A percentile compares a stretch with the other conserved stretches of the same genome.
Evolutionary conservation across 2,113 vertebrate genomes (phyloP).

Genomic region (Zootoca vivipara): DNA sequence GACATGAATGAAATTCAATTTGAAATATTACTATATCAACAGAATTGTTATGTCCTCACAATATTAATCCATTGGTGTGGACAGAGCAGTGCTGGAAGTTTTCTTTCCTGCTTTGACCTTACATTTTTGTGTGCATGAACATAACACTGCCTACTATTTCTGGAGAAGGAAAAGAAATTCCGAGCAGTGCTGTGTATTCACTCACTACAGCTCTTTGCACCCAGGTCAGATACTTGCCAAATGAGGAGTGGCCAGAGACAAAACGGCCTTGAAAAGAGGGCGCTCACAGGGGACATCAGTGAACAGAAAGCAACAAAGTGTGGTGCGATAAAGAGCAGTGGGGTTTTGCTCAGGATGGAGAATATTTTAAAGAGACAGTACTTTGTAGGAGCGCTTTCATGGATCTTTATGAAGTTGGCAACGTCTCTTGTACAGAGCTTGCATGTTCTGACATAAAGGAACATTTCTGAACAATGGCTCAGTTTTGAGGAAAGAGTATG

Average conservation of each 20-base stretch:
- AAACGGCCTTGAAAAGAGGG: neutral
- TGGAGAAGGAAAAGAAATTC: neutral
- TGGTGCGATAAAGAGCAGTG: neutral
- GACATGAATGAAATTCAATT: constrained; percentile 46
- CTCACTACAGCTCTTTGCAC: neutral
- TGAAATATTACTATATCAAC: constrained; percentile 25
- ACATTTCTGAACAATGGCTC: neutral
- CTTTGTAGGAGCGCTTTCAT: neutral
- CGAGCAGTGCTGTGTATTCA: neutral
- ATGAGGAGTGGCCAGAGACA: neutral
- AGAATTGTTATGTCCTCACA: constrained; percentile 15
- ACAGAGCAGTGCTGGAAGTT: neutral
- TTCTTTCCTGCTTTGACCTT: constrained; percentile 4
- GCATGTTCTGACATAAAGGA: neutral
- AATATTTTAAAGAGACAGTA: neutral
- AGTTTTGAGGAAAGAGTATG: neutral
- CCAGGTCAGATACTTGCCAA: neutral
- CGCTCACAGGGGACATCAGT: neutral
- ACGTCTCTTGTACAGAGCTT: neutral
- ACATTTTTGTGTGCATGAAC: constrained; percentile 3
- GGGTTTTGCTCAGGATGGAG: neutral
- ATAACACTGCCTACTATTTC: constrained; percentile 15
- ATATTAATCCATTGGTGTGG: neutral
- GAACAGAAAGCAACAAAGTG: neutral
- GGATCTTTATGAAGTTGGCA: neutral